Evolutionary conservation across 1,140 invertebrate species (phyloP).

Genomic region (Holcopasites calliopsidis): DNA sequence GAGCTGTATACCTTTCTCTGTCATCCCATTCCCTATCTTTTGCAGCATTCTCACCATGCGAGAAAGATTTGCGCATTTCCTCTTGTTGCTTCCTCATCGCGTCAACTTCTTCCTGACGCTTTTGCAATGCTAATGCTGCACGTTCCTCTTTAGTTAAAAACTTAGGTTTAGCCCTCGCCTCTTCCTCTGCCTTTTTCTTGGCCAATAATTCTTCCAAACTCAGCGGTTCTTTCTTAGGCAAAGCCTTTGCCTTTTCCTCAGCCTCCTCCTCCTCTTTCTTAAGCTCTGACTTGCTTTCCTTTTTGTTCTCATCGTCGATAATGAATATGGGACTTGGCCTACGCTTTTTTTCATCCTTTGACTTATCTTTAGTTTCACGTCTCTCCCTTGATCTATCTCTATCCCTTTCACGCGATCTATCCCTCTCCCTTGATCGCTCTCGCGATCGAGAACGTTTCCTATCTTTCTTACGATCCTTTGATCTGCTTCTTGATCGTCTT

Average conservation of each 20-base stretch:
- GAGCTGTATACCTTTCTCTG: conserved; percentile 68
- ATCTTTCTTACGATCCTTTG: conserved; percentile 70
- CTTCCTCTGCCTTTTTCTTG: conserved; percentile 98
- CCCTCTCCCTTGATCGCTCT: conserved; percentile 67
- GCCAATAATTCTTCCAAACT: conserved; percentile 97
- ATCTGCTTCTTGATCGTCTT: conserved; percentile 69
- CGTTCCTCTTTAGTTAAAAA: conserved; percentile 98
- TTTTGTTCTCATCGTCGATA: conserved; percentile 76
- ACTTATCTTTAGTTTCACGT: conserved; percentile 73
- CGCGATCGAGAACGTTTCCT: conserved; percentile 68
- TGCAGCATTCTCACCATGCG: conserved; percentile 49
- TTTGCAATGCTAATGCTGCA: conserved; percentile 91
- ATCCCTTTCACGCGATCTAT: conserved; percentile 71
- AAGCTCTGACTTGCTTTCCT: conserved; percentile 18
- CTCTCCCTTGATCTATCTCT: conserved; percentile 73
- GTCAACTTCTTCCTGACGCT: conserved; percentile 92
- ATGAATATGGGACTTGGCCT: conserved; percentile 70
- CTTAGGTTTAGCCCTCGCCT: conserved; percentile 95
- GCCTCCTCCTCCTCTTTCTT: conserved; percentile 68
- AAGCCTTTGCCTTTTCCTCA: conserved; percentile 72
- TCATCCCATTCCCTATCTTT: conserved; percentile 75
- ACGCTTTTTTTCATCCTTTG: conserved; percentile 75
- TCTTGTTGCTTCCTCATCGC: conserved; percentile 84
- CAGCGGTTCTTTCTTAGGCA: conserved; percentile 91
- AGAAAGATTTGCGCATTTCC: conserved; percentile 83